Base-by-base conservation (phyloP, 2,797 vertebrate genomes). In the Trachurus trachurus region DNA sequence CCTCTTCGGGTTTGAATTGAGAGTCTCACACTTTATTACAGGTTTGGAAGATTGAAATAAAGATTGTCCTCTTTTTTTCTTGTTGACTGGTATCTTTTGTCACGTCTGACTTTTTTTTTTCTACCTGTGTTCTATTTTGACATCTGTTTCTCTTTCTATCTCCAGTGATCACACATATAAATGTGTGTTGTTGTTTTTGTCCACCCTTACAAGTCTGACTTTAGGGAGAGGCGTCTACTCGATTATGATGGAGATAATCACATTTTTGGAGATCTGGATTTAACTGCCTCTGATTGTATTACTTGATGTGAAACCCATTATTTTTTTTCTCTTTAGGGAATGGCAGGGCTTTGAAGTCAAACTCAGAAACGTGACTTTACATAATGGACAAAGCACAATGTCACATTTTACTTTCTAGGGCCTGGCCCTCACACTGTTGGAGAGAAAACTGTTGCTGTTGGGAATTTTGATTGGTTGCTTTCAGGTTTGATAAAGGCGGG, bases 41-140 rank as follows among this genome's bases (percentile, higher is more conserved):
- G 63, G 64, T 88, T 92, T 84, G 68, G 89, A 90, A 83, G 73
- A 84, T 79, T 89, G 49, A 92, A 94, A 92, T 94, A 93, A 93
- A 92, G 86, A 88, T 87, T 84, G 82, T 88, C 72, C 65, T 88
- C 83, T 88, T 92, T 92, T 88, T 72, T 82, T 66, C 59, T 85
- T 72, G 62, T 71, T 76, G 39, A 67, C 64, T 76, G n/a, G 0
- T 16, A 0, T 56, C 22, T 66, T 29, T 54, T 26, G 50, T 26
- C 22, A 19, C 10, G 2, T 37, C 16, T 40, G 2, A 44, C 45
- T 6, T 26, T 49, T 16, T 26, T 26, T 58, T 58, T 49, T 42
- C 6, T 12, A 6, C 19, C 63, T 22, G 5, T 61, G 54, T 70
- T 65, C 71, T 29, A 44, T 77, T 76, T 71, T 59, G 37, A 80